Percentiles rank a stretch among this genome's conserved stretches.
These are phyloP conservation scores for Mythimna vitellina DNA, from an alignment of 2,888 invertebrate species.

Conservation along the genomic window DNA sequence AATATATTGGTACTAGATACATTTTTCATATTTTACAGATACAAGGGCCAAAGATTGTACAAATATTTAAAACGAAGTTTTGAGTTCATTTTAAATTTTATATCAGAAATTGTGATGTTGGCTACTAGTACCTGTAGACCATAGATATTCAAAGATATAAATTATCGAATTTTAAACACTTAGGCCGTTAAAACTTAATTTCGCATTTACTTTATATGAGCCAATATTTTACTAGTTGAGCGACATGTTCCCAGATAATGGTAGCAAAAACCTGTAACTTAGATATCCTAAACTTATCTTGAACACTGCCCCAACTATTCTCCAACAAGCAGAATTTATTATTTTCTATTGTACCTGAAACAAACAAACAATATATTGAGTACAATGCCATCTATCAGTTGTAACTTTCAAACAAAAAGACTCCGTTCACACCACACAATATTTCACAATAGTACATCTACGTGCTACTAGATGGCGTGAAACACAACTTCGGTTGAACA, in stretches of 20 bases:
- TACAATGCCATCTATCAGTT: slow-evolving; percentile 59
- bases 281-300: slow-evolving; percentile 22
- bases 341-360: slow-evolving; percentile 56
- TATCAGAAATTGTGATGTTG: too few species aligned
- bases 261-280: not conserved
- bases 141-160: too few species aligned
- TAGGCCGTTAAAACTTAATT: too few species aligned
- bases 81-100: too few species aligned
- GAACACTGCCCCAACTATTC: not conserved
- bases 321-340: not conserved
- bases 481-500: slow-evolving; percentile 43
- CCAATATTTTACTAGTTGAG: too few species aligned
- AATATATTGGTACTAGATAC: too few species aligned
- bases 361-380: slow-evolving; percentile 55
- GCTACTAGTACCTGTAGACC: too few species aligned
- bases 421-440: not conserved
- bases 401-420: slow-evolving; percentile 35
- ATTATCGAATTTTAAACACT: too few species aligned
- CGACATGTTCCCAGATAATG: not conserved
- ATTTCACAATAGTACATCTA: slow-evolving; percentile 46
- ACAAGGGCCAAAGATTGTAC: too few species aligned
- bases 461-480: slow-evolving; percentile 59
- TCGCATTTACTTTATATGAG: too few species aligned
- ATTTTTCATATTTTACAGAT: too few species aligned
- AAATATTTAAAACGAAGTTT: too few species aligned